Conservation (phyloP, 2,797 vertebrate species). For the Sebastes flavidus region DNA sequence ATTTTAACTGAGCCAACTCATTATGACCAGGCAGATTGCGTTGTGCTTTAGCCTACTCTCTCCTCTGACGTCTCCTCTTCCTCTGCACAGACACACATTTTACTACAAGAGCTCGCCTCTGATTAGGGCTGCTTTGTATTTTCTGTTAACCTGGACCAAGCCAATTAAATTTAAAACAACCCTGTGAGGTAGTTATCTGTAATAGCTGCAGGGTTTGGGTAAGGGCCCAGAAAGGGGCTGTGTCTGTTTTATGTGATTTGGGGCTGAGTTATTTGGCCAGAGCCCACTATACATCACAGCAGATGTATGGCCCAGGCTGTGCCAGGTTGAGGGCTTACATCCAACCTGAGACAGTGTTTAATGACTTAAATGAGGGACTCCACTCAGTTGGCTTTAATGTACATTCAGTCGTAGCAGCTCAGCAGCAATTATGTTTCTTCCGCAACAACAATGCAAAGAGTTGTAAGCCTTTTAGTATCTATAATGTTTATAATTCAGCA, state of each 20-base stretch:
- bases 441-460: neutral
- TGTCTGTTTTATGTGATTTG: constrained; percentile 61
- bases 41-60: constrained; percentile 14
- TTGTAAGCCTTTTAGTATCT: neutral
- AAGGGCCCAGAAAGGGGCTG: constrained; percentile 32
- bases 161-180: constrained; percentile 49
- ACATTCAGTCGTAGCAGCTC: constrained; percentile 5
- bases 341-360: constrained; percentile 23
- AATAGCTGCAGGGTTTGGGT: constrained; percentile 43
- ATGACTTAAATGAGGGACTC: constrained; percentile 12
- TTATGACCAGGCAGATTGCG: constrained; percentile 41
- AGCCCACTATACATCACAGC: constrained; percentile 42
- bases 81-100: constrained; percentile 28
- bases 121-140: constrained; percentile 42
- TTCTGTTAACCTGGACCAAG: constrained; percentile 47
- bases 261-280: constrained; percentile 37
- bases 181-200: constrained; percentile 54
- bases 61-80: constrained; percentile 14
- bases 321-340: constrained; percentile 20
- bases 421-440: neutral
- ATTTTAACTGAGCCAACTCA: constrained; percentile 46
- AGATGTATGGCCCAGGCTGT: constrained; percentile 45
- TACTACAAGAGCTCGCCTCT: constrained; percentile 27
- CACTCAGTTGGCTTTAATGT: constrained; percentile 12
- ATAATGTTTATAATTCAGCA: neutral